Conservation (phyloP, 2,113 vertebrate genomes). For the Nothobranchius kuhntae region DNA sequence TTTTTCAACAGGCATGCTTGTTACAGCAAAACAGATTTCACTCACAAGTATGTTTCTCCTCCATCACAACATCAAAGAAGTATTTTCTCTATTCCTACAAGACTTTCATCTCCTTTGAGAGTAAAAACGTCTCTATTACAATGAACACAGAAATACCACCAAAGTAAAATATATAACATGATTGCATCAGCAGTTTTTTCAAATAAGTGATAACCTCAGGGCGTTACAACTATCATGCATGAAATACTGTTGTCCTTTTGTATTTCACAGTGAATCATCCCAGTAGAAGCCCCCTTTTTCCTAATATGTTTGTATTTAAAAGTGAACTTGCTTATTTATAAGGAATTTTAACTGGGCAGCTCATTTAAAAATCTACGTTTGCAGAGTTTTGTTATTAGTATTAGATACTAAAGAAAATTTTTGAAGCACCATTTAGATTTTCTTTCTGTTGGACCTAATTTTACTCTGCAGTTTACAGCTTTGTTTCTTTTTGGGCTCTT, state of each 20-base stretch:
- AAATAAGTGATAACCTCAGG: background rate
- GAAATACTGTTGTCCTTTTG: background rate
- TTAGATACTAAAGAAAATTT: constrained; percentile 50
- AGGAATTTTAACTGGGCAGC: constrained; percentile 36
- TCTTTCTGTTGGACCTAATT: constrained; percentile 41
- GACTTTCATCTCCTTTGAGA: constrained; percentile 25
- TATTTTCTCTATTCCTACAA: constrained; percentile 28
- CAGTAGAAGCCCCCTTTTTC: background rate
- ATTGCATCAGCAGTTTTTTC: background rate
- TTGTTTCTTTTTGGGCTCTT: constrained; percentile 43
- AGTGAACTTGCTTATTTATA: constrained; percentile 26
- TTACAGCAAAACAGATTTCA: background rate
- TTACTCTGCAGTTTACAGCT: constrained; percentile 21
- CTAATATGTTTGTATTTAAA: too few species aligned
- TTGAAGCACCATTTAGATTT: constrained; percentile 32
- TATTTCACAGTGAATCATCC: too few species aligned
- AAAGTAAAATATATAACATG: background rate
- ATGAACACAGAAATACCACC: constrained; percentile 10
- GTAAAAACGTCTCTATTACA: constrained; percentile 12
- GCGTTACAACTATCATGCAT: constrained; percentile 2
- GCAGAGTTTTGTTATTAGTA: constrained; percentile 31
- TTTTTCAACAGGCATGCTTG: background rate
- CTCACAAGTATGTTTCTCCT: constrained; percentile 3
- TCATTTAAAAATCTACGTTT: constrained; percentile 23
- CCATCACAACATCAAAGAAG: constrained; percentile 31